These are phyloP conservation scores for Accipiter virgatus DNA, from an alignment of 2,113 vertebrate species.

Conservation along the genomic window DNA sequence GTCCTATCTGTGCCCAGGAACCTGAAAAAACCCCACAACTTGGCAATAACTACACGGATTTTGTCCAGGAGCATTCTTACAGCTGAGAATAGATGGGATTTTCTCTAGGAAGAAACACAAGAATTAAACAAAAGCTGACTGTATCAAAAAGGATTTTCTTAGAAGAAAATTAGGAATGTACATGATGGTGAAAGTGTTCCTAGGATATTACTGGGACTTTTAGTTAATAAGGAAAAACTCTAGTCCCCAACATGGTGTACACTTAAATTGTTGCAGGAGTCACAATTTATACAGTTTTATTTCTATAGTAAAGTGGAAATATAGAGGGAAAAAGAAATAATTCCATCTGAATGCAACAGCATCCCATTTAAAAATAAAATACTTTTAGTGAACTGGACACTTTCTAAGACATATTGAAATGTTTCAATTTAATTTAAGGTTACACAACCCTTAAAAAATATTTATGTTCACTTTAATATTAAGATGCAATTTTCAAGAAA, in stretches of 20 bases:
- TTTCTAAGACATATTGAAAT: not conserved
- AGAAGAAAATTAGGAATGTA: not conserved
- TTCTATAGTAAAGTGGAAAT: not conserved
- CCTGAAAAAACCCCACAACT: not conserved
- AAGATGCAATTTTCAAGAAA: not conserved
- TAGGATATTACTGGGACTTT: not conserved
- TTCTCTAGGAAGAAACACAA: not conserved
- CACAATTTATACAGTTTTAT: not conserved
- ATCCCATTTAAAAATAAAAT: not conserved
- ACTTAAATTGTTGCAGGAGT: not conserved
- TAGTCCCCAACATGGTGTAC: not conserved
- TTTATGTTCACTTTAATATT: not conserved
- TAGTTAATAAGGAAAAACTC: not conserved
- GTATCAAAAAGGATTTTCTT: not conserved
- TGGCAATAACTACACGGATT: not conserved
- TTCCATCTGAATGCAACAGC: not conserved
- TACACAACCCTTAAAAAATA: not conserved
- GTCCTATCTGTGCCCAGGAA: not conserved
- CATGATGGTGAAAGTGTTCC: not conserved
- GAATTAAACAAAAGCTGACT: not conserved
- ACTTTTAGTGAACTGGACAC: not conserved
- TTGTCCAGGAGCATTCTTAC: not conserved
- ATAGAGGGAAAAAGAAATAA: fast-evolving
- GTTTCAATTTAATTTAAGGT: not conserved
- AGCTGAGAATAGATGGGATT: not conserved